These are phyloP conservation scores for Hypsopygia costalis DNA, from an alignment of 2,888 invertebrate species.

Conservation along the genomic window DNA sequence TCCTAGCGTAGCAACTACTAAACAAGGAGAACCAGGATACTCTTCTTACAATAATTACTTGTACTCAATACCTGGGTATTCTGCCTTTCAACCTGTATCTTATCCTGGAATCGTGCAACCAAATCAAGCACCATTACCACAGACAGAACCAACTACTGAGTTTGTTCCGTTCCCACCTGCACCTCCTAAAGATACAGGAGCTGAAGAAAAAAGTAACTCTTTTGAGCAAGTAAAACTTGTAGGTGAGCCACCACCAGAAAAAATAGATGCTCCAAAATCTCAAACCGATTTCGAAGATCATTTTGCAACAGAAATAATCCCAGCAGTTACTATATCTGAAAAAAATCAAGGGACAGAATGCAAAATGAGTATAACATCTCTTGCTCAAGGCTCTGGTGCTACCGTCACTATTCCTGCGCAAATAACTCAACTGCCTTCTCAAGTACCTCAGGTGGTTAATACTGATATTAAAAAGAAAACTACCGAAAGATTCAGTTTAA, in stretches of 20 bases:
- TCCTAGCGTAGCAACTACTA: constrained; percentile 60
- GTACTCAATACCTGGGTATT: constrained; percentile 68
- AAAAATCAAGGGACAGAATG: constrained; percentile 35
- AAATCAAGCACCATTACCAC: constrained; percentile 29
- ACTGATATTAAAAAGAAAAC: constrained; percentile 57
- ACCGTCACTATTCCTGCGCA: constrained; percentile 43
- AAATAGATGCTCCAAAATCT: constrained; percentile 23
- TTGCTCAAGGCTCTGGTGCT: constrained; percentile 54
- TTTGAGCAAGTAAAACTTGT: constrained; percentile 23
- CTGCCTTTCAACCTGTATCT: constrained; percentile 67
- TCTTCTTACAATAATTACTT: constrained; percentile 60
- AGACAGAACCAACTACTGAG: constrained; percentile 34
- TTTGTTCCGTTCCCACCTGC: constrained; percentile 29
- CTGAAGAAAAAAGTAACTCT: constrained; percentile 23
- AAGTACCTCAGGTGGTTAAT: constrained; percentile 25
- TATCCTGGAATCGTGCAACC: constrained; percentile 45
- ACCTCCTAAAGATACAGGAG: constrained; percentile 27
- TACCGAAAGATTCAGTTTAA: constrained; percentile 61
- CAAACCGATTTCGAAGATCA: constrained; percentile 66
- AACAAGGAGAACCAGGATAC: constrained; percentile 52
- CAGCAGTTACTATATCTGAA: constrained; percentile 36
- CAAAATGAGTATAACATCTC: constrained; percentile 54
- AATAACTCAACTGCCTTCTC: constrained; percentile 27
- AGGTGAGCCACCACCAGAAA: constrained; percentile 23
- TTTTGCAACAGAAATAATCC: constrained; percentile 55